Evolutionary conservation across 1,140 invertebrate genomes (phyloP), one percentile per base, ranked within the genome.

Genomic region (Eupeodes corollae): DNA sequence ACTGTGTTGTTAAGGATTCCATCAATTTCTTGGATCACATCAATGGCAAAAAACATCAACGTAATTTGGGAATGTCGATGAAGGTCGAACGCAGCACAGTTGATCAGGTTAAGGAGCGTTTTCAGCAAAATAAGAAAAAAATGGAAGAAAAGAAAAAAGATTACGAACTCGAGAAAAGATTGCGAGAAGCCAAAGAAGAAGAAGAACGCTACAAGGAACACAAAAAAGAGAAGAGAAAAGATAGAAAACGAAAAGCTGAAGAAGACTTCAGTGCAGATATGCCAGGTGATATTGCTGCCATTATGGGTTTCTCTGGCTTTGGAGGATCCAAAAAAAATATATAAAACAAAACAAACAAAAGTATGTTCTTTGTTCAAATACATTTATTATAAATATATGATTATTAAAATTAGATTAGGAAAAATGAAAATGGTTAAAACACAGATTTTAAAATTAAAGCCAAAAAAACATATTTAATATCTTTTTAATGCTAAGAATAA

Each of bases 11-110:
- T 2, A 99, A 99, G 73, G 96, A 99, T 73, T 98, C 95, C 0
- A 98, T 99, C 42, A 99, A 99, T 67, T 99, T 98, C 63, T 71
- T 99, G 52, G 96, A 99, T 65, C 96, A 99, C 66, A 98, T 99
- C 55, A 99, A 99, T 86, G 96, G 96, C 54, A 98, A 98, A 60
- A 98, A 98, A 79, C 95, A 99, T 84, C 95, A 99, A 73, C 75
- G 93, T 52, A 98, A 98, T 77, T 73, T 98, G 65, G 96, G 96
- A 16, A 99, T 98, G 94, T 98, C 94, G 11, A 99, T 99, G 96
- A 88, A 91, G 71, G 86, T 99, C 44, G 94, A 99, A 71, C 75
- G 93, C 54, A 98, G 93, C 48, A 83, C 87, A 18, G 73, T 99
- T 41, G 94, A 98, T 52, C 91, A 98, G 72, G 89, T 94, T 0